These are phyloP conservation scores for Folsomia manolachei DNA, from an alignment of 2,888 invertebrate genomes.

Conservation along the genomic window DNA sequence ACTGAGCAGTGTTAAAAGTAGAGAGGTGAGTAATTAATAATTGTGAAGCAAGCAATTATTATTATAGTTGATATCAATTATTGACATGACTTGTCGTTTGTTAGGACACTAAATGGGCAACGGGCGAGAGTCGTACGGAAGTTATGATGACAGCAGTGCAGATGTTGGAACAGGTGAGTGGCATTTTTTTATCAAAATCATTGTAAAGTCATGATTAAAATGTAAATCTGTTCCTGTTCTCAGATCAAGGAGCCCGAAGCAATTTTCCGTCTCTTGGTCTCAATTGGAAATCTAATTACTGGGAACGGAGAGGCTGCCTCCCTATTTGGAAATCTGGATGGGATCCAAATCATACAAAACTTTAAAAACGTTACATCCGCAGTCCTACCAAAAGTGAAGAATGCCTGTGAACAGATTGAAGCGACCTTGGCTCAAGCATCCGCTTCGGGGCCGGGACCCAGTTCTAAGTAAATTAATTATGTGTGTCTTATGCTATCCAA, in stretches of 20 bases:
- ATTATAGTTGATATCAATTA: not conserved
- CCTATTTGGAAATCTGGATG: slow-evolving; percentile 41
- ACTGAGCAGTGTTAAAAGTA: slow-evolving; percentile 52
- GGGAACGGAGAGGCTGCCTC: slow-evolving; percentile 31
- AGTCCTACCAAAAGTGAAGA: slow-evolving; percentile 43
- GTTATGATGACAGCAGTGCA: slow-evolving; percentile 70
- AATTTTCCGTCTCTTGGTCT: slow-evolving; percentile 41
- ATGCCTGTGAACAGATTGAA: slow-evolving; percentile 41
- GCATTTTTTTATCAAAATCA: too few relatives aligned
- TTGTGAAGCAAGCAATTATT: too few relatives aligned
- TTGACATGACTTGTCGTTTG: not conserved
- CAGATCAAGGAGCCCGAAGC: slow-evolving; percentile 44
- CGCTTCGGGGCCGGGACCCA: not conserved
- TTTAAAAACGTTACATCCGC: slow-evolving; percentile 27
- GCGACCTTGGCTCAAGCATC: not conserved
- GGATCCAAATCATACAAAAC: slow-evolving; percentile 30
- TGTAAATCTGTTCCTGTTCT: too few relatives aligned
- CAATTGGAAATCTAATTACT: slow-evolving; percentile 40
- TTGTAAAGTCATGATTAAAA: too few relatives aligned
- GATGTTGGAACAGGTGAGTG: slow-evolving; percentile 59
- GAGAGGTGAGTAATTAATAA: slow-evolving; percentile 56
- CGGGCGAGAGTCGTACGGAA: slow-evolving; percentile 73
- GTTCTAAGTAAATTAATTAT: not conserved
- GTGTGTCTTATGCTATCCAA: not conserved
- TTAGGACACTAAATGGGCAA: slow-evolving; percentile 60